These are phyloP conservation scores for Yponomeuta malinellus DNA, from an alignment of 2,888 invertebrate genomes.

Conservation along the genomic window DNA sequence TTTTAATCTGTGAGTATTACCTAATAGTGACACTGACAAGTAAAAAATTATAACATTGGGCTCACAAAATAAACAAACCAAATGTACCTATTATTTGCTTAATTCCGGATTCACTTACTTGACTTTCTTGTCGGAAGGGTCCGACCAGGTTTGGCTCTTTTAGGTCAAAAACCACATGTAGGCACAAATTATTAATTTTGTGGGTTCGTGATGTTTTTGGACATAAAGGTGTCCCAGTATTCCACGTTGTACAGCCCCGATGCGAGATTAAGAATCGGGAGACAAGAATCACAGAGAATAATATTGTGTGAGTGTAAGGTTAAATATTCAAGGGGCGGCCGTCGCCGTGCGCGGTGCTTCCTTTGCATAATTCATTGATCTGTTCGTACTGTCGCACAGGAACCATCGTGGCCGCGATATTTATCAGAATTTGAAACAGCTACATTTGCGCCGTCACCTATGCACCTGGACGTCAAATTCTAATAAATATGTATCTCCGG, in stretches of 20 bases:
- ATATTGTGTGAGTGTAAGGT: constrained; percentile 52
- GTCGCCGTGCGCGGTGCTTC: constrained; percentile 33
- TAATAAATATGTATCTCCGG: constrained; percentile 7
- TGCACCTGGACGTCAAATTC: constrained; percentile 32
- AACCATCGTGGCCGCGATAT: constrained; percentile 32
- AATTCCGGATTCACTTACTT: too few relatives aligned
- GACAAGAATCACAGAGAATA: constrained; percentile 24
- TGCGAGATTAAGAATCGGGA: neutral
- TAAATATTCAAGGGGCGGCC: constrained; percentile 50
- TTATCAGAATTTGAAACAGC: constrained; percentile 47
- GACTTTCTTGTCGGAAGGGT: too few relatives aligned
- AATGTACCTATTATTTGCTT: too few relatives aligned
- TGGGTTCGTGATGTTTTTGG: neutral
- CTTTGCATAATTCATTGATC: constrained; percentile 66
- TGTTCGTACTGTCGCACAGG: constrained; percentile 31
- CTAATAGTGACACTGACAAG: neutral
- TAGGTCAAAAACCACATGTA: too few relatives aligned
- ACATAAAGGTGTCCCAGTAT: neutral
- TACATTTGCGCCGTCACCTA: constrained; percentile 29
- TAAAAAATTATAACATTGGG: neutral
- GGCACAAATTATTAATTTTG: too few relatives aligned
- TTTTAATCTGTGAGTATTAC: too few relatives aligned
- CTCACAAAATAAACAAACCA: neutral
- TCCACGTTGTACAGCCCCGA: neutral
- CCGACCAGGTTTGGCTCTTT: too few relatives aligned